A percentile compares a stretch with the other conserved stretches of the same genome.
These are phyloP conservation scores for Brachionus asplanchnoidis DNA, from an alignment of 1,140 invertebrate genomes.

Conservation along the genomic window DNA sequence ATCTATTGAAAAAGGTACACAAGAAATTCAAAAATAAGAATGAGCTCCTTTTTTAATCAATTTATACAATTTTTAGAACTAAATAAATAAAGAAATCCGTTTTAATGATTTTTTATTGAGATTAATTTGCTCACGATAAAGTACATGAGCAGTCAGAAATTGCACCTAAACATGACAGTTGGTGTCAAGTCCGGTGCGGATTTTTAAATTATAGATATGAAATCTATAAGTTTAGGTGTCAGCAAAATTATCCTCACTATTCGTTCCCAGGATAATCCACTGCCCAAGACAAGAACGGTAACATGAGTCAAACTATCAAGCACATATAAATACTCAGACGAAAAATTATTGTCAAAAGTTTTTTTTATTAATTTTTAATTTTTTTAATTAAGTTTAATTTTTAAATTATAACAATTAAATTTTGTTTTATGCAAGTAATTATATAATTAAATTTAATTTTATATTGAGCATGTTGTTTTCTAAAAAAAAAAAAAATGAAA, in stretches of 20 bases:
- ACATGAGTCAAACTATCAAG: neutral
- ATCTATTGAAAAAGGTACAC: no score
- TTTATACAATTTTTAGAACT: no score
- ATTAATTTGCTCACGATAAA: conserved; percentile 30
- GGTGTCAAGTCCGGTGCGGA: conserved; percentile 2
- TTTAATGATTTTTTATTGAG: neutral
- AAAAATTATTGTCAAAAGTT: neutral
- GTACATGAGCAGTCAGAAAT: conserved; percentile 42
- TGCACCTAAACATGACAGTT: conserved; percentile 31
- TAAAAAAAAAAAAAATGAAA: no score
- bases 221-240: conserved; percentile 38
- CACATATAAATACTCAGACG: neutral
- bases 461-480: no score
- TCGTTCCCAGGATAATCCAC: conserved; percentile 32
- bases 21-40: no score
- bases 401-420: neutral
- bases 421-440: no score
- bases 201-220: conserved; percentile 26
- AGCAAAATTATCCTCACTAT: conserved; percentile 41
- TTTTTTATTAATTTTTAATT: neutral
- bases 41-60: no score
- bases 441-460: no score
- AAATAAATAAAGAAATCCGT: no score
- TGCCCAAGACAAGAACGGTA: conserved; percentile 37
- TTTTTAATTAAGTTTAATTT: neutral